phyloP scores from a whole-genome alignment of 2,888 invertebrate species.

The Parnassius mnemosyne region DNA sequence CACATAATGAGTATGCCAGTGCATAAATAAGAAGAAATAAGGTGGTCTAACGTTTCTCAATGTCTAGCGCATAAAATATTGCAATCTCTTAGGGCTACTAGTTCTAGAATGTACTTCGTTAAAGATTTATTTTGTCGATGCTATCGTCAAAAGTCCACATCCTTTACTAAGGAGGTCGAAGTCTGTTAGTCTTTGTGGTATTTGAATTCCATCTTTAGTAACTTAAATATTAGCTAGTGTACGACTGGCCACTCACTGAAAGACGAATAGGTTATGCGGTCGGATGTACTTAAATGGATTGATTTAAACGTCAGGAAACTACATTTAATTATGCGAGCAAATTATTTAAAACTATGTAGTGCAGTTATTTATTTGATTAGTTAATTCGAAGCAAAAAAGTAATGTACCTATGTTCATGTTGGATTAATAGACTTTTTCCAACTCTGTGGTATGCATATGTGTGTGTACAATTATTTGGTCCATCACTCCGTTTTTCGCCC shows the following conservation, averaged over 20 bases:
- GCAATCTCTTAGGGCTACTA: constrained; percentile 5
- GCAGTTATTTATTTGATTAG: no score
- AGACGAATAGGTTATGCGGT: constrained; percentile 7
- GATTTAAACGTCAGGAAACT: no score
- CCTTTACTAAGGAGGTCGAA: neutral
- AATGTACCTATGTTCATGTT: no score
- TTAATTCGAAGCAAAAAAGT: no score
- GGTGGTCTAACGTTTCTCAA: neutral
- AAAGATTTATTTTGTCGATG: constrained; percentile 11
- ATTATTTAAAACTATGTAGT: no score
- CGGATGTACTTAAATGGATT: constrained; percentile 1
- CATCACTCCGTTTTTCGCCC: no score
- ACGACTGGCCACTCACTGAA: neutral
- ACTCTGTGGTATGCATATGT: no score
- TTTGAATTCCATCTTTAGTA: constrained; percentile 10
- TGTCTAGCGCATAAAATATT: constrained; percentile 8
- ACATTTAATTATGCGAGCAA: neutral
- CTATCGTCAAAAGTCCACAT: constrained; percentile 1
- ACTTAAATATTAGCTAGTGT: constrained; percentile 1
- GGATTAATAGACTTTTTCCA: no score
- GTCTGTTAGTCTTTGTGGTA: constrained; percentile 8
- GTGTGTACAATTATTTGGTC: no score
- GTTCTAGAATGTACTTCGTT: constrained; percentile 8
- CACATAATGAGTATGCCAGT: no score
- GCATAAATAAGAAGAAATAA: constrained; percentile 4